Evolutionary conservation across 2,113 vertebrate genomes (phyloP).

Genomic region (Lamprologus speciosus): DNA sequence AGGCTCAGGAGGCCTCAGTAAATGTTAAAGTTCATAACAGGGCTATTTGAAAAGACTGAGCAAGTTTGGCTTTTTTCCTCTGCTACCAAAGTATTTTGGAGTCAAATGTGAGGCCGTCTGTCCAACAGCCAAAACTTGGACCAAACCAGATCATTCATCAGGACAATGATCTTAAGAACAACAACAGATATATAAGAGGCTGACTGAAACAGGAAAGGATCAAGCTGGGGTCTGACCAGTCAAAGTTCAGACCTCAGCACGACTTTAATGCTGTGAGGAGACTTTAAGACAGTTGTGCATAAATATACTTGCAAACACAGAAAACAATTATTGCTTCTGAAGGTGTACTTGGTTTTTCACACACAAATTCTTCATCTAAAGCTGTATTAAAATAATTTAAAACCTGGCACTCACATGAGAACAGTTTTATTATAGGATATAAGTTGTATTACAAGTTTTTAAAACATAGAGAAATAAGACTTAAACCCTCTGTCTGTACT

Average conservation of each 20-base stretch:
- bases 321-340: not conserved
- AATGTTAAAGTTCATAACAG: not conserved
- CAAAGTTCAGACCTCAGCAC: not conserved
- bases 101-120: not conserved
- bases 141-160: not conserved
- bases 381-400: not conserved
- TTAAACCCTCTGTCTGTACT: not conserved
- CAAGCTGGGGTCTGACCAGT: not conserved
- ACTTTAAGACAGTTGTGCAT: not conserved
- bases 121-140: not conserved
- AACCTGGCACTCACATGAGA: not conserved
- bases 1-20: not conserved
- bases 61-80: not conserved
- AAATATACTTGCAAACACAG: not conserved
- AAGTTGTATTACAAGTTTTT: not conserved
- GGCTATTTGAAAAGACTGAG: not conserved
- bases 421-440: not conserved
- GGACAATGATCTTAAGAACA: not conserved
- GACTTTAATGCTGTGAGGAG: fast-evolving
- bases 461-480: not conserved
- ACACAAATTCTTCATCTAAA: not conserved
- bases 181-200: not conserved
- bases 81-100: not conserved
- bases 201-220: not conserved
- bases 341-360: not conserved